Evolutionary conservation across 2,888 invertebrate species (phyloP).

Genomic region (Torymus texanus): DNA sequence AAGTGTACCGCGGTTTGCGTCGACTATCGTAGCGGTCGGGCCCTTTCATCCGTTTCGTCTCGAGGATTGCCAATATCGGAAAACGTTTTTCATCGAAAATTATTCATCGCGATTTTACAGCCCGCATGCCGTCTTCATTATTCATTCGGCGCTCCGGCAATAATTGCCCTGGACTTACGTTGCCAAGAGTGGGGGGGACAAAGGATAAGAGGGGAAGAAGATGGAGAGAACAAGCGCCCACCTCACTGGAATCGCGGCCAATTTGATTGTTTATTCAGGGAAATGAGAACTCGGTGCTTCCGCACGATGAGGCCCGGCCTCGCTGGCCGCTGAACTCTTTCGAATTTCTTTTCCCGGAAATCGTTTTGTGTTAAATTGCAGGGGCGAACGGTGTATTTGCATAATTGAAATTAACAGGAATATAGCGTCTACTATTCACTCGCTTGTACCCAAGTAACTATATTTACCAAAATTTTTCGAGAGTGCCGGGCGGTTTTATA

Average conservation of each 20-base stretch:
- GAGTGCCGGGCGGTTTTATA: too few relatives aligned
- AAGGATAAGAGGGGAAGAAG: too few relatives aligned
- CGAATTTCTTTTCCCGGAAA: background rate
- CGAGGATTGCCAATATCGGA: constrained; percentile 45
- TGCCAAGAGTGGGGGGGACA: too few relatives aligned
- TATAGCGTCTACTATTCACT: too few relatives aligned
- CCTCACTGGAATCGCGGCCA: background rate
- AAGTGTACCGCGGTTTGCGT: too few relatives aligned
- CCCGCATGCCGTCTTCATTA: constrained; percentile 28
- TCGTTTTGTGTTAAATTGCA: background rate
- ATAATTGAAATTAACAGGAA: too few relatives aligned
- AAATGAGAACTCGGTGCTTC: constrained; percentile 3
- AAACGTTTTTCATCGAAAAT: constrained; percentile 46
- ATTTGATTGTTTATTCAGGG: constrained; percentile 23
- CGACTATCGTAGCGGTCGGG: too few relatives aligned
- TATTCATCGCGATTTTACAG: constrained; percentile 45
- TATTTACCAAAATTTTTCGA: too few relatives aligned
- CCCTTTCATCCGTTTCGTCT: background rate
- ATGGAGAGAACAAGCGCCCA: too few relatives aligned
- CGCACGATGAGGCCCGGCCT: background rate
- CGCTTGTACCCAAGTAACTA: too few relatives aligned
- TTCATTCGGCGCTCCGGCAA: constrained; percentile 38
- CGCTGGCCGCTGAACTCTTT: background rate
- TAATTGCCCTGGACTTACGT: constrained; percentile 33
- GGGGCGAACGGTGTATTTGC: too few relatives aligned